Conservation (phyloP, 2,888 invertebrate species). For the Biston betularia region DNA sequence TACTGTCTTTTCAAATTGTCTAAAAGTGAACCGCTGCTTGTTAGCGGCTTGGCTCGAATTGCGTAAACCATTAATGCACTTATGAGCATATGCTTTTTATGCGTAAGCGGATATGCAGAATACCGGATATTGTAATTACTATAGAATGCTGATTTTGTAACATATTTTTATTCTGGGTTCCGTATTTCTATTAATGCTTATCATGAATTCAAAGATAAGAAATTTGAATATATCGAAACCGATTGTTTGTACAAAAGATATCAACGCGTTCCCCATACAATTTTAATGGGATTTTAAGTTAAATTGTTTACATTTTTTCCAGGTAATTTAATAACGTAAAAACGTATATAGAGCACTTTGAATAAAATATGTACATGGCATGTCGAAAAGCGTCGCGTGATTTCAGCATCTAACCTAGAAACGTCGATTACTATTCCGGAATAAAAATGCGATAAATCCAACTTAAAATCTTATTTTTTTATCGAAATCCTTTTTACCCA, state of each 20-base stretch:
- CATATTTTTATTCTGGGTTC: neutral
- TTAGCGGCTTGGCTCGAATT: slow-evolving; percentile 38
- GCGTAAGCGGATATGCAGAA: slow-evolving; percentile 30
- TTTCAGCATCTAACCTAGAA: no score
- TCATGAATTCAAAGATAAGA: neutral
- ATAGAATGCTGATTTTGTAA: neutral
- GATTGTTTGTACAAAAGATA: slow-evolving; percentile 17
- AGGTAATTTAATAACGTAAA: no score
- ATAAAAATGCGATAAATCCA: no score
- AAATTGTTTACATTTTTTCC: neutral
- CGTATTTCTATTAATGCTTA: neutral
- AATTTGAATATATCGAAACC: neutral
- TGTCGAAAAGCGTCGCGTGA: no score
- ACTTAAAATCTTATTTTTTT: no score
- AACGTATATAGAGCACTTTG: neutral
- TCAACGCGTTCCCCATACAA: slow-evolving; percentile 20
- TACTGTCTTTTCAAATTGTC: slow-evolving; percentile 15
- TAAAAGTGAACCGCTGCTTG: slow-evolving; percentile 27
- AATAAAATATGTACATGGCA: no score
- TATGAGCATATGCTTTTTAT: slow-evolving; percentile 19
- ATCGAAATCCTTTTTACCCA: no score
- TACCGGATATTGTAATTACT: slow-evolving; percentile 19
- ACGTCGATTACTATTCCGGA: no score
- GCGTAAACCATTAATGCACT: slow-evolving; percentile 36
- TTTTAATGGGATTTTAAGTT: neutral